Conservation (phyloP, 2,888 invertebrate genomes). For the Tetheella fluctuosa region DNA sequence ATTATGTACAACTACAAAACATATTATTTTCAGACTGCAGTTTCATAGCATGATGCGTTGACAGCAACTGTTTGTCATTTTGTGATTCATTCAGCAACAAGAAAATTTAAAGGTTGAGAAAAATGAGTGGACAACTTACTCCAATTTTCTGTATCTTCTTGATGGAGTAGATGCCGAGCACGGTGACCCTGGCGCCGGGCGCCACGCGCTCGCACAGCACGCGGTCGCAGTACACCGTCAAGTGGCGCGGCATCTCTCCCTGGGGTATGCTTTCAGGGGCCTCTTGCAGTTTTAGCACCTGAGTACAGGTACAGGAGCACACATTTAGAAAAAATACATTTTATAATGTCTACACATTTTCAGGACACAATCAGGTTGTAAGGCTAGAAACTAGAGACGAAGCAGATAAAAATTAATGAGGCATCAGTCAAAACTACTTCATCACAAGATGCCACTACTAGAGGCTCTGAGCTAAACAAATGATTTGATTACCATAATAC, state of each 20-base stretch:
- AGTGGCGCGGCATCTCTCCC: conserved; percentile 98
- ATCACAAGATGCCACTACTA: no score
- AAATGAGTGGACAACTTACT: conserved; percentile 66
- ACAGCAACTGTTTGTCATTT: no score
- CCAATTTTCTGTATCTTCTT: conserved; percentile 90
- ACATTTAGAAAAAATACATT: no score
- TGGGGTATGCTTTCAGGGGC: conserved; percentile 94
- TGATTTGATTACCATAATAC: conserved; percentile 42
- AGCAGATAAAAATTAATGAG: no score
- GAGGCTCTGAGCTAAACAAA: no score
- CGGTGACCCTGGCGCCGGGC: conserved; percentile 96
- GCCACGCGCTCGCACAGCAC: conserved; percentile 96
- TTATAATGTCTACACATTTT: neutral
- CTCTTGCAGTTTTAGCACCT: conserved; percentile 97
- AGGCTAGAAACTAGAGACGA: neutral
- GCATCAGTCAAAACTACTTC: no score
- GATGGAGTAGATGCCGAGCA: conserved; percentile 98
- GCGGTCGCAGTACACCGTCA: conserved; percentile 97
- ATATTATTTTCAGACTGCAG: no score
- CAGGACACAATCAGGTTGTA: no score
- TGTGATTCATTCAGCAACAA: neutral
- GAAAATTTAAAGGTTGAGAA: neutral
- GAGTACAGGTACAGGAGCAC: no score
- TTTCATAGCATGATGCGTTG: no score
- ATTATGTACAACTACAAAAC: no score